Base-by-base conservation (phyloP, 2,888 invertebrate species). In the Drosophila rellima region DNA sequence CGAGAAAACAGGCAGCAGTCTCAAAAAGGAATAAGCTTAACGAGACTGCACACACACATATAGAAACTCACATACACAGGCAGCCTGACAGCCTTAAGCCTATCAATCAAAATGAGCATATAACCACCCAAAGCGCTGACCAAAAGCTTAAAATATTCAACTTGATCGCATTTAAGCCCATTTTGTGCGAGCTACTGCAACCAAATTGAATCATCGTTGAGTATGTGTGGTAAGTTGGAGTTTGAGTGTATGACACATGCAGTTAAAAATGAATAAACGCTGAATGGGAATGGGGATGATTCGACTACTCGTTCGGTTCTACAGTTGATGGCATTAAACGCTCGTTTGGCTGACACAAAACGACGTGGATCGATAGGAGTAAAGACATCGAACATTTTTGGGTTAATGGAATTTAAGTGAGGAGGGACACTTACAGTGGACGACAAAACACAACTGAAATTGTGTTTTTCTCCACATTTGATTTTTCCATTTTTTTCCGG, bases 351-450 rank as follows among this genome's bases (percentile, higher is more conserved):
- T 63, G 71, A 70, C 66, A 37, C 55, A 62, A 69, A 51, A 52
- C 78, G 64, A 80, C 62, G 47, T 65, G 67, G 68, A 76, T 74
- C 82, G 79, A 72, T 82, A 50, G 35, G 47, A 35, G 52, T 52
- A 71, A 80, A 70, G 61, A 63, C 40, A 68, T 48, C 50, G 70
- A 67, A 51, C 50, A 64, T 66, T 69, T 83, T 70, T 70, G 70
- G 79, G 79, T 74, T 81, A 88, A 85, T 79, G 84, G 82, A 81
- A 79, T 88, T 69, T 68, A 74, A 84, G 77, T 86, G 81, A 75
- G 70, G 51, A 29, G 13, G 18, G 20, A 17, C 20, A 15, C 33
- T 31, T 2, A 20, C 48, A 57, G 17, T 23, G 61, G 26, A 26
- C 51, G n/a, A 10, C 15, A 40, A 44, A 37, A 44, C 15, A 31